Evolutionary conservation across 2,888 invertebrate species (phyloP).

Genomic region (Elegia similella): DNA sequence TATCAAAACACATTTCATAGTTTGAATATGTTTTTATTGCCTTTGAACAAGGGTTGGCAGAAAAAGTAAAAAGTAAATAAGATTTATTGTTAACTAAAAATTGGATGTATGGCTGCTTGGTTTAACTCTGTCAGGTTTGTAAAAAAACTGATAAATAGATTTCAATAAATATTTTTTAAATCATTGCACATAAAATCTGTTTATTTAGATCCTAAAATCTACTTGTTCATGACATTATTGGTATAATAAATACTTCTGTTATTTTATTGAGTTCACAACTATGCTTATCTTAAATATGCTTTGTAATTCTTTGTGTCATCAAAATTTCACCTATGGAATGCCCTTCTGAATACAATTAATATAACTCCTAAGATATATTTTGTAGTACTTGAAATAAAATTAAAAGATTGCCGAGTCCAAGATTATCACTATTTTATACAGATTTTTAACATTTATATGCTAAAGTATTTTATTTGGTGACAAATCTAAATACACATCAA

Average conservation of each 20-base stretch:
- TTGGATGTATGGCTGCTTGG: too few species aligned
- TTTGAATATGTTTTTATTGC: too few species aligned
- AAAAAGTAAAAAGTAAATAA: too few species aligned
- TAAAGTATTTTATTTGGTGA: too few species aligned
- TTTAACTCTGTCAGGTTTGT: too few species aligned
- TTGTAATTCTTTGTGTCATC: background rate
- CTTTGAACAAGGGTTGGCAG: too few species aligned
- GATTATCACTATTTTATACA: background rate
- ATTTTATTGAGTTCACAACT: background rate
- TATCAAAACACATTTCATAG: too few species aligned
- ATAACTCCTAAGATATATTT: background rate
- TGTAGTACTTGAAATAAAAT: background rate
- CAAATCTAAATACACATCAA: too few species aligned
- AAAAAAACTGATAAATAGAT: too few species aligned
- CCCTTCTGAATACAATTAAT: background rate
- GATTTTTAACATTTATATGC: too few species aligned
- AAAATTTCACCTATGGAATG: background rate
- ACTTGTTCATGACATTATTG: slow-evolving; percentile 2
- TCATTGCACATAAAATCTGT: slow-evolving; percentile 23
- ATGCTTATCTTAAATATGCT: background rate
- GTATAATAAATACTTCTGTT: slow-evolving; percentile 1
- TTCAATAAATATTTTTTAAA: slow-evolving; percentile 2
- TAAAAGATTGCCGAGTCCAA: background rate
- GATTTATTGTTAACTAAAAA: too few species aligned
- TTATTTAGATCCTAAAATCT: background rate